These are phyloP conservation scores for Scomber japonicus DNA, from an alignment of 2,113 vertebrate species.

Conservation along the genomic window DNA sequence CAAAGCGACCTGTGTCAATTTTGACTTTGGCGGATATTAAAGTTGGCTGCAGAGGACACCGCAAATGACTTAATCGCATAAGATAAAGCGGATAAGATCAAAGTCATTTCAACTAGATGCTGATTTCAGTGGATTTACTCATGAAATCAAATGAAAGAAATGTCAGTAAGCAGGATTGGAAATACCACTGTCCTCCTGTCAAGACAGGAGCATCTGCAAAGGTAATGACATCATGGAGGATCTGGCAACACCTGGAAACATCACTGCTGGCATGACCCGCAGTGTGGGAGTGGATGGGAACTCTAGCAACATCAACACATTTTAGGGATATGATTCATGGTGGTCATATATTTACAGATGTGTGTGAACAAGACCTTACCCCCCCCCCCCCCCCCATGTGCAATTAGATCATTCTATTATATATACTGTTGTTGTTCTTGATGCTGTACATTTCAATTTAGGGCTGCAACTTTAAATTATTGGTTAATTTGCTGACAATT, in stretches of 20 bases:
- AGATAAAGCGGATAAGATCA: constrained; percentile 34
- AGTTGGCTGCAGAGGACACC: not conserved
- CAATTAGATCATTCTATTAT: not conserved
- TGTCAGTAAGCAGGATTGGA: constrained; percentile 10
- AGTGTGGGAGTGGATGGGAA: not conserved
- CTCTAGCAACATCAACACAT: constrained; percentile 8
- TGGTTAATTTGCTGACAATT: not conserved
- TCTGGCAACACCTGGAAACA: constrained; percentile 59
- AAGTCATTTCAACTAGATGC: constrained; percentile 28
- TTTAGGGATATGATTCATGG: constrained; percentile 22
- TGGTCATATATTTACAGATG: constrained; percentile 33
- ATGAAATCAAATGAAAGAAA: constrained; percentile 30
- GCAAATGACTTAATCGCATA: constrained; percentile 37
- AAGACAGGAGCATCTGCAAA: constrained; percentile 26
- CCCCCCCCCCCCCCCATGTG: not conserved
- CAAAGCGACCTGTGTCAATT: constrained; percentile 26
- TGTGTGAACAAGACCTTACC: not conserved
- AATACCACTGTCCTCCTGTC: constrained; percentile 19
- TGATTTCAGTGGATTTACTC: constrained; percentile 40
- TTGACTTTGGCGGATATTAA: constrained; percentile 24
- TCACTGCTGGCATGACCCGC: not conserved
- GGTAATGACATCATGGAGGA: constrained; percentile 62
- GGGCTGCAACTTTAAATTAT: not conserved
- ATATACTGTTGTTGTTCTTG: not conserved
- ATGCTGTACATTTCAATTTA: not conserved